phyloP scores from a whole-genome alignment of 2,888 invertebrate genomes.

The Lymantria monacha region DNA sequence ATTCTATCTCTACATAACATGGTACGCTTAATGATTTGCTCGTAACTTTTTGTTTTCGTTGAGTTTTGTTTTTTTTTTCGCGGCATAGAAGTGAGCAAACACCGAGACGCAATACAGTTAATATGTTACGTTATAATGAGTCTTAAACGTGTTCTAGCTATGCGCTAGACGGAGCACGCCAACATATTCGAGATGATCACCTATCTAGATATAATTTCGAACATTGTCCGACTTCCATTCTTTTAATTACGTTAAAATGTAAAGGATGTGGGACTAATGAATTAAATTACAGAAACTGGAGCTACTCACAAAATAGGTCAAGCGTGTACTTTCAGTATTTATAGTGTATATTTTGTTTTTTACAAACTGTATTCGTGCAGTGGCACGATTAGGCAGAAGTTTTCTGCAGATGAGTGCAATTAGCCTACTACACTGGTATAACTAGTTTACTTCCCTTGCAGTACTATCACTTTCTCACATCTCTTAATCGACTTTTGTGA shows the following conservation, averaged over 20 bases:
- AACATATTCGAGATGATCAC: slow-evolving; percentile 35
- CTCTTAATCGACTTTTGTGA: too few species aligned
- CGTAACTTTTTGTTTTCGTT: slow-evolving; percentile 14
- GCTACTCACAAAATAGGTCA: too few species aligned
- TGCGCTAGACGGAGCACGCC: slow-evolving; percentile 44
- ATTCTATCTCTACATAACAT: slow-evolving; percentile 4
- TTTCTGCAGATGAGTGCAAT: too few species aligned
- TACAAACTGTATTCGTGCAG: too few species aligned
- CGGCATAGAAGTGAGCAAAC: slow-evolving; percentile 22
- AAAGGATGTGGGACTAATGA: too few species aligned
- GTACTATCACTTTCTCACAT: too few species aligned
- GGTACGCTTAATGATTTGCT: slow-evolving; percentile 2
- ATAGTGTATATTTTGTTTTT: too few species aligned
- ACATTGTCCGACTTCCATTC: slow-evolving; percentile 23
- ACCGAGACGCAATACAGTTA: slow-evolving; percentile 67
- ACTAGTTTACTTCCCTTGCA: too few species aligned
- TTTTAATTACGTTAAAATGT: neutral
- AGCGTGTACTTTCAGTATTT: too few species aligned
- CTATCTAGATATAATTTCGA: slow-evolving; percentile 27
- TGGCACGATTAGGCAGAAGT: too few species aligned
- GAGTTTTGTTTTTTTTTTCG: slow-evolving; percentile 18
- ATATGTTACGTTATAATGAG: slow-evolving; percentile 49
- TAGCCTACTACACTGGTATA: too few species aligned
- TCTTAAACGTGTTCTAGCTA: slow-evolving; percentile 42
- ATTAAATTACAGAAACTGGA: too few species aligned